Evolutionary conservation across 2,888 invertebrate genomes (phyloP).

Genomic region (Hedya salicella): DNA sequence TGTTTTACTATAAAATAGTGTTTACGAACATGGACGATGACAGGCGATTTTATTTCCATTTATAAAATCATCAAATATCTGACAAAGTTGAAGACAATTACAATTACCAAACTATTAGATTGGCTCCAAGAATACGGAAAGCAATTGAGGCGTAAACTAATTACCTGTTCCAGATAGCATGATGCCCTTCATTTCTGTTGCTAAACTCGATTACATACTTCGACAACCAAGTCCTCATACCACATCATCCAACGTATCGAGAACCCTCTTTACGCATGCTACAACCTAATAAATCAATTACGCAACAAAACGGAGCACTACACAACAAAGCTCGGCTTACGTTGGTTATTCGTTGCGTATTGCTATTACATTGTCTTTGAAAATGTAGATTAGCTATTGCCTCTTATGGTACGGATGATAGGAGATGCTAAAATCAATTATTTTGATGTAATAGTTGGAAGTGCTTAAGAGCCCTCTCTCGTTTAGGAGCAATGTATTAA

Average conservation of each 20-base stretch:
- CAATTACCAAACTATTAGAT: slow-evolving; percentile 45
- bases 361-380: slow-evolving; percentile 72
- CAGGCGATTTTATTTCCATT: no score
- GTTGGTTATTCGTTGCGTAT: slow-evolving; percentile 60
- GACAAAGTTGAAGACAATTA: not conserved
- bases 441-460: slow-evolving; percentile 71
- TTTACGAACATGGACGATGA: no score
- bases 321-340: slow-evolving; percentile 57
- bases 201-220: slow-evolving; percentile 80
- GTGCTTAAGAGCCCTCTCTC: slow-evolving; percentile 67
- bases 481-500: slow-evolving; percentile 58
- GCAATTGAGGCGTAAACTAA: slow-evolving; percentile 73
- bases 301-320: slow-evolving; percentile 52
- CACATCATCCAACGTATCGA: slow-evolving; percentile 51
- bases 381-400: slow-evolving; percentile 80
- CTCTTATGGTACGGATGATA: slow-evolving; percentile 66
- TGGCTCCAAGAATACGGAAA: slow-evolving; percentile 59
- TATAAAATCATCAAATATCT: not conserved
- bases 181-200: slow-evolving; percentile 76
- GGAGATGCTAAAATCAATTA: slow-evolving; percentile 74
- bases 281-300: not conserved
- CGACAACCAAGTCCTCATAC: slow-evolving; percentile 67
- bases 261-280: slow-evolving; percentile 25
- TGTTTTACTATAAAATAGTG: no score
- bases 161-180: slow-evolving; percentile 75